phyloP scores from a whole-genome alignment of 2,113 vertebrate species.

The Polypterus bichir region DNA sequence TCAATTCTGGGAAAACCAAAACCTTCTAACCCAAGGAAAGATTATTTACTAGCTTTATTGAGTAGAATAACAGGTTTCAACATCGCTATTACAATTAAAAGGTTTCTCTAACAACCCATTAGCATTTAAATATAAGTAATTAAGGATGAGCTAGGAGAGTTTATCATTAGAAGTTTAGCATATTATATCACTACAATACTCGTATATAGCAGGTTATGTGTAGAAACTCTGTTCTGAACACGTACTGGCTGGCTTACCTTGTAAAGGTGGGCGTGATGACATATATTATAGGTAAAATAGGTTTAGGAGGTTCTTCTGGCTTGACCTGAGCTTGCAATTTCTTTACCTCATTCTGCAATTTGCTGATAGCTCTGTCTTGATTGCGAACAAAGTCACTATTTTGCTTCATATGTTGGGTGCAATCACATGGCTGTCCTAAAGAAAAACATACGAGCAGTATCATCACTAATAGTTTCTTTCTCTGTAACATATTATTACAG shows the following conservation, averaged over 20 bases:
- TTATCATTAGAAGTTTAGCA: no score
- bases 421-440: conserved; percentile 78
- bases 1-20: no score
- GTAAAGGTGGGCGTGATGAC: conserved; percentile 77
- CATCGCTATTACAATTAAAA: no score
- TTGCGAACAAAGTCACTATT: conserved; percentile 44
- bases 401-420: conserved; percentile 35
- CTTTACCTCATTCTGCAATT: conserved; percentile 56
- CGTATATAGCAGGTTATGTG: no score
- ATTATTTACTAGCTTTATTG: no score
- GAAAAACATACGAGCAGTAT: not conserved
- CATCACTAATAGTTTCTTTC: not conserved
- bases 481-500: not conserved
- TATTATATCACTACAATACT: no score
- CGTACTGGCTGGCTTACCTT: conserved; percentile 42
- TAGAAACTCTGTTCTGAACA: no score
- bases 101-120: no score
- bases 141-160: no score
- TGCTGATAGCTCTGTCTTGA: conserved; percentile 60
- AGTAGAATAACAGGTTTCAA: no score
- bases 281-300: conserved; percentile 53
- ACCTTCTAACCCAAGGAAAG: no score
- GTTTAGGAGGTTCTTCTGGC: conserved; percentile 38
- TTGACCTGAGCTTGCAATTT: conserved; percentile 34
- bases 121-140: no score